Percentiles rank a stretch among this genome's conserved stretches.
phyloP scores from a whole-genome alignment of 2,888 invertebrate genomes.

The Sialis lutaria region DNA sequence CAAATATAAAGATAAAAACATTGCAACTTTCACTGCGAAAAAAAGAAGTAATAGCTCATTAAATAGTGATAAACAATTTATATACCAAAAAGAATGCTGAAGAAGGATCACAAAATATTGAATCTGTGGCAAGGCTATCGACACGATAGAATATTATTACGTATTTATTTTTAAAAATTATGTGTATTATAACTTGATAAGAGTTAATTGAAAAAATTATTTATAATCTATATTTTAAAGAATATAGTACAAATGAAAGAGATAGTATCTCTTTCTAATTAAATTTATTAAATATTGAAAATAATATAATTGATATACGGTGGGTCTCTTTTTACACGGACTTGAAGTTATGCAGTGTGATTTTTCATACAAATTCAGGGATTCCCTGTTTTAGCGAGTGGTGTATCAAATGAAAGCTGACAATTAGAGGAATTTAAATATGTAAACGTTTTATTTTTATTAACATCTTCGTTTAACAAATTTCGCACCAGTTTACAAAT shows the following conservation, averaged over 20 bases:
- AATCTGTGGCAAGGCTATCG: neutral
- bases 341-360: too few species aligned
- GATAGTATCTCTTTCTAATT: too few species aligned
- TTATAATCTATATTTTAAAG: neutral
- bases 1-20: constrained; percentile 41
- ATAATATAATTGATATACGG: too few species aligned
- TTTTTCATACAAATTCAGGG: too few species aligned
- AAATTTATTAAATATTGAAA: neutral
- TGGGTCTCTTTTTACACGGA: too few species aligned
- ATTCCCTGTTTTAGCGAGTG: too few species aligned
- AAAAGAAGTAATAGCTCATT: constrained; percentile 23
- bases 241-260: neutral
- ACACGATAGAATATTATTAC: constrained; percentile 4
- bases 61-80: constrained; percentile 20
- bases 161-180: neutral
- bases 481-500: too few species aligned
- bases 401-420: too few species aligned
- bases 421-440: too few species aligned
- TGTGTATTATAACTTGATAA: too few species aligned
- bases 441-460: too few species aligned
- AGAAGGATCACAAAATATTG: constrained; percentile 4
- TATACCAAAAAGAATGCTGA: constrained; percentile 24
- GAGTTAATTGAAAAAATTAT: neutral
- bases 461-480: too few species aligned
- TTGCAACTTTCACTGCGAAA: constrained; percentile 21